Evolutionary conservation across 1,140 invertebrate genomes (phyloP), one percentile per base, ranked within the genome.

Genomic region (Aphelenchoides fujianensis): DNA sequence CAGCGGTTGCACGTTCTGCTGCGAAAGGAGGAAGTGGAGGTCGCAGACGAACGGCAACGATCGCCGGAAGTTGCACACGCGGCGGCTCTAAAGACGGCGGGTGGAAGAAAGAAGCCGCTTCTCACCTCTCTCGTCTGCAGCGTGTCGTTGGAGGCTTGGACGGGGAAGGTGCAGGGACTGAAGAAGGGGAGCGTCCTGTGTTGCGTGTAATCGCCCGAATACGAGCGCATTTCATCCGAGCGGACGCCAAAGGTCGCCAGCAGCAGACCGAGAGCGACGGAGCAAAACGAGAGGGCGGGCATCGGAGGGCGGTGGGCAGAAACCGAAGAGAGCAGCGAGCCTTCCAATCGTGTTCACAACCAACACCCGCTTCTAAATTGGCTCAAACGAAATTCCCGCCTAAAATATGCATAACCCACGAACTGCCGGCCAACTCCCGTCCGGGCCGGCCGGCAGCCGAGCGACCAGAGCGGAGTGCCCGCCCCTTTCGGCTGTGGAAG

Each of bases 151-250:
- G 55, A 59, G 23, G 5, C 7, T 32, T 27, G 19, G 34, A 59
- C 55, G 28, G 55, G 55, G 34, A 59, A 59, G 23, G 55, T 59
- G 55, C 55, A 59, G 27, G 55, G 55, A 19, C 55, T 59, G 23
- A 30, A 59, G 55, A 59, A 59, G 19, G 5, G 55, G 23, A 59
- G 55, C 7, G 55, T 5, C 7, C 55, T 27, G 23, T 48, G 23
- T 12, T 12, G 41, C 12, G 41, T 48, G 41, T 23, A 16, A 48
- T 48, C 41, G 41, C 41, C 41, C 41, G 41, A 48, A 48, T 48
- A 48, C 12, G 23, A 16, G 12, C 41, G 41, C 23, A 16, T 48
- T 48, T 48, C 41, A n/a, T n/a, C n/a, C n/a, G n/a, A n/a, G n/a
- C n/a, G n/a, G n/a, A n/a, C n/a, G n/a, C n/a, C n/a, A n/a, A n/a